Evolutionary conservation across 2,113 vertebrate species (phyloP).

Genomic region (Riparia riparia): DNA sequence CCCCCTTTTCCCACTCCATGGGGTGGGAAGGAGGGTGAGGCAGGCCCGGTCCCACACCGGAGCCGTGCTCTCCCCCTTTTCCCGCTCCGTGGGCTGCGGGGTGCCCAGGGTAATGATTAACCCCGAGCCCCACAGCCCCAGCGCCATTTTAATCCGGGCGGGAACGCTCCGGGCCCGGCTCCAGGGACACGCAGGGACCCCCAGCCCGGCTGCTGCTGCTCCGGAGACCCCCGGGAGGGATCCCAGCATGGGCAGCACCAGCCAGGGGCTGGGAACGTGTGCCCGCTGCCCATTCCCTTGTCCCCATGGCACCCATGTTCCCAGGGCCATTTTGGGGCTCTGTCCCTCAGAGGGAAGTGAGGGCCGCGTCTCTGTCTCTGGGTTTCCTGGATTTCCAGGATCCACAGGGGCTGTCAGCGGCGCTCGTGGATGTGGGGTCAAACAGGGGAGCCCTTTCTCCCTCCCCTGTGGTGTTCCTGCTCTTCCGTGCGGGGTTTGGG

Average conservation of each 20-base stretch:
- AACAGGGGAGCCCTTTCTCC: background rate
- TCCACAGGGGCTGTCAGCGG: rapidly evolving
- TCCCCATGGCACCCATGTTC: rapidly evolving
- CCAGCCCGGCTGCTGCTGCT: rapidly evolving
- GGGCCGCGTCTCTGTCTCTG: rapidly evolving
- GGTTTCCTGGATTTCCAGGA: background rate
- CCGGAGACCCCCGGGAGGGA: rapidly evolving
- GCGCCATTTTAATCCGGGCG: constrained; percentile 45
- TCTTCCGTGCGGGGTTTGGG: rapidly evolving
- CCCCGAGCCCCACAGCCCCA: constrained; percentile 4
- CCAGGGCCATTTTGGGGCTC: background rate
- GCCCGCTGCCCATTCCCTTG: rapidly evolving
- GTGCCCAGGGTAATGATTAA: constrained; percentile 58
- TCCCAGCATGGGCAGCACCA: rapidly evolving
- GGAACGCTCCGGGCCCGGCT: background rate
- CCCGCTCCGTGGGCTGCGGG: background rate
- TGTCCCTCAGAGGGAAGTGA: background rate
- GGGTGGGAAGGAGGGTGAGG: background rate
- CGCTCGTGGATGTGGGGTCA: rapidly evolving
- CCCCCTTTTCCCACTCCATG: background rate
- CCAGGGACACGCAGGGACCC: rapidly evolving
- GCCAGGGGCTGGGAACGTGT: background rate
- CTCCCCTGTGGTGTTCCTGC: rapidly evolving
- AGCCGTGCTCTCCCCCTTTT: rapidly evolving
- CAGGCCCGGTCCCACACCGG: background rate